Percentiles rank a stretch among this genome's conserved stretches.
Conservation (phyloP, 2,797 vertebrate species). For the Mus caroli region DNA sequence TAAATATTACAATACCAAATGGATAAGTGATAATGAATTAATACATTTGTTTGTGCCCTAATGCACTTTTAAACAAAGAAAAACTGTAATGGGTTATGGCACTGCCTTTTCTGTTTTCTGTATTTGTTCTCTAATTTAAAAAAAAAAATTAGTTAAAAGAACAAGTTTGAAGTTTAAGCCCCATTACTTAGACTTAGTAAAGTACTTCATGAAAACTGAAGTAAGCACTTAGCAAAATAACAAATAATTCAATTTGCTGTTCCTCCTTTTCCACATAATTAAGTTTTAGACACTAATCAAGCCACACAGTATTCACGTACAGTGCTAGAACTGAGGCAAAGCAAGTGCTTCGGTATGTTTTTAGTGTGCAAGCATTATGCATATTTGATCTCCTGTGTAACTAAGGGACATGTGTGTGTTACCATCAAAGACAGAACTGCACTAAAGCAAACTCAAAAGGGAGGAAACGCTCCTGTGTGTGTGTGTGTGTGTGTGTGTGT, state of each 20-base stretch:
- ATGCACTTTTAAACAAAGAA: neutral
- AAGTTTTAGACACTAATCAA: constrained; percentile 3
- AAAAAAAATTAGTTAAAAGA: neutral
- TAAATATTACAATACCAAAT: neutral
- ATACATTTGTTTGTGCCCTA: neutral
- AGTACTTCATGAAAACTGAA: neutral
- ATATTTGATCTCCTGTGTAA: neutral
- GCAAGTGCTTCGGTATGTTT: neutral
- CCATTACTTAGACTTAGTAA: constrained; percentile 32
- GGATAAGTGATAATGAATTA: neutral
- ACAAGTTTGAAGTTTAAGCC: neutral
- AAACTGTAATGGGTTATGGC: neutral
- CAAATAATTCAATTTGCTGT: neutral
- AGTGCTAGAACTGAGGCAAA: neutral
- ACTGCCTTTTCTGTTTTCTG: neutral
- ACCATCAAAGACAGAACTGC: neutral
- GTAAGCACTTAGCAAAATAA: neutral
- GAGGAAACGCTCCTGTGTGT: neutral
- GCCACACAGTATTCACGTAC: neutral
- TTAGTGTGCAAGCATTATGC: neutral
- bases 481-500: too few species aligned
- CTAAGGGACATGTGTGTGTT: neutral
- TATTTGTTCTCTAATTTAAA: constrained; percentile 43
- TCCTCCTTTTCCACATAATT: neutral
- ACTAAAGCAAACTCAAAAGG: neutral